These are phyloP conservation scores for Actias luna DNA, from an alignment of 2,888 invertebrate genomes.

Conservation along the genomic window DNA sequence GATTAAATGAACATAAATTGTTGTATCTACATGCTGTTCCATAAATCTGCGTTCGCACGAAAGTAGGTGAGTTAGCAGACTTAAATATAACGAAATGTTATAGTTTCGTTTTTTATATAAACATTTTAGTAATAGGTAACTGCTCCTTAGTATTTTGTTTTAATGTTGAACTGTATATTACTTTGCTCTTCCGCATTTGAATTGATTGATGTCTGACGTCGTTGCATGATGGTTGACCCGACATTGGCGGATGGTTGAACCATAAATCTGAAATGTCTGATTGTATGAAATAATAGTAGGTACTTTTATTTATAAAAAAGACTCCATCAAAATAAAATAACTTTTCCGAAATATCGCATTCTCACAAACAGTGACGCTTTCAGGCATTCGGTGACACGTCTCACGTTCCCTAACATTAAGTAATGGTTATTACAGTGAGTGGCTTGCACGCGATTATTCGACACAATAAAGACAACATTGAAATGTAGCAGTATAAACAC, in stretches of 20 bases:
- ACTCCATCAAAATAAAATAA: neutral
- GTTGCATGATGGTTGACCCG: too few relatives aligned
- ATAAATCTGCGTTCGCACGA: neutral
- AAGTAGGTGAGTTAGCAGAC: neutral
- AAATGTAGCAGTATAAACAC: slow-evolving; percentile 19
- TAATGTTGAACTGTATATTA: too few relatives aligned
- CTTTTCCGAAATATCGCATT: slow-evolving; percentile 1
- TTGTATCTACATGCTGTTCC: neutral
- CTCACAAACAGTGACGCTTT: slow-evolving; percentile 8
- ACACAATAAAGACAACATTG: slow-evolving; percentile 46
- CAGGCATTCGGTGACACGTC: slow-evolving; percentile 9
- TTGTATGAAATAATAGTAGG: too few relatives aligned
- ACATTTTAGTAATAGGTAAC: too few relatives aligned
- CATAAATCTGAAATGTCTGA: too few relatives aligned
- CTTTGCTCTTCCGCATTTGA: too few relatives aligned
- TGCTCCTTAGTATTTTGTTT: too few relatives aligned
- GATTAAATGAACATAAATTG: neutral
- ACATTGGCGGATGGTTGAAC: too few relatives aligned
- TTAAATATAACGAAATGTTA: too few relatives aligned
- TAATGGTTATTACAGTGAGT: slow-evolving; percentile 19
- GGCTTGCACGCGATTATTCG: slow-evolving; percentile 33
- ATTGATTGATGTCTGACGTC: too few relatives aligned
- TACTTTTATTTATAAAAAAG: neutral
- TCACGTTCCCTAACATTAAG: slow-evolving; percentile 18
- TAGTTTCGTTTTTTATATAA: too few relatives aligned